Evolutionary conservation across 2,888 invertebrate genomes (phyloP).

Genomic region (Athripsodes cinereus): DNA sequence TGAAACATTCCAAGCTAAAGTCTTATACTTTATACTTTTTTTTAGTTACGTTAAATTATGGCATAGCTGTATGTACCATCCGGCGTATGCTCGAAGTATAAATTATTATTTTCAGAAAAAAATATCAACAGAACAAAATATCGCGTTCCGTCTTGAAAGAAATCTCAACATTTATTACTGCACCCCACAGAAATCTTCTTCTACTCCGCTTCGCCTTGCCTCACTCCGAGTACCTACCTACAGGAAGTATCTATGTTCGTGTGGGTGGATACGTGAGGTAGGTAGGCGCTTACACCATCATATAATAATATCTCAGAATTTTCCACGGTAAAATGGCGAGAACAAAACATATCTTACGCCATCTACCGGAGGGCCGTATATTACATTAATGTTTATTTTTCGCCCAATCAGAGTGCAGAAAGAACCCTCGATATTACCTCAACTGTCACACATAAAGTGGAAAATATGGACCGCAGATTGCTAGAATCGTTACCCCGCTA

Average conservation of each 20-base stretch:
- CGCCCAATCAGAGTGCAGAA: conserved; percentile 54
- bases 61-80: too few relatives aligned
- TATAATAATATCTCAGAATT: conserved; percentile 55
- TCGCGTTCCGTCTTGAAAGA: conserved; percentile 35
- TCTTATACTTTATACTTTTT: too few relatives aligned
- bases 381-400: conserved; percentile 56
- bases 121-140: not conserved
- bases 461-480: conserved; percentile 55
- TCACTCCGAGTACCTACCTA: conserved; percentile 30
- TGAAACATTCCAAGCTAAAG: too few relatives aligned
- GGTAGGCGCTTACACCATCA: conserved; percentile 32
- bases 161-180: conserved; percentile 55
- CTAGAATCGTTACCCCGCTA: conserved; percentile 28
- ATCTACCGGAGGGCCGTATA: conserved; percentile 39
- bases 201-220: not conserved
- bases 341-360: conserved; percentile 28
- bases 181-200: conserved; percentile 31
- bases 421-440: conserved; percentile 55
- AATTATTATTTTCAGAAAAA: too few relatives aligned
- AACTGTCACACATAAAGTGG: conserved; percentile 58
- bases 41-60: too few relatives aligned
- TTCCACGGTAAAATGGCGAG: conserved; percentile 54
- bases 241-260: too few relatives aligned
- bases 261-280: conserved; percentile 36
- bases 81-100: too few relatives aligned